Evolutionary conservation across 2,888 invertebrate species (phyloP).

Genomic region (Lasiommata megera): DNA sequence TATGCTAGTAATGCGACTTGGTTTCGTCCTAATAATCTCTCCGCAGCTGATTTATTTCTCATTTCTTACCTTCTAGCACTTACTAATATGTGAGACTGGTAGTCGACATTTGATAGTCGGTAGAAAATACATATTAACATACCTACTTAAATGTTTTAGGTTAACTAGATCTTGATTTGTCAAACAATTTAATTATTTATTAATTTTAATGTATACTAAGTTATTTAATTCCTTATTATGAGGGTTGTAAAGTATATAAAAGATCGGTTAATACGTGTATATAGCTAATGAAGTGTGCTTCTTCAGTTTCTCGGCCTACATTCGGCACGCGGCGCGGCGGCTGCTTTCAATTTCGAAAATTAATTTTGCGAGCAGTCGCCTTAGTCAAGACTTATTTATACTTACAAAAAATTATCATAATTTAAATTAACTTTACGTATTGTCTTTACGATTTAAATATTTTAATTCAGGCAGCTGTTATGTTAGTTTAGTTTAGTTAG

Average conservation of each 20-base stretch:
- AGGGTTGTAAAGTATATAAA: constrained; percentile 67
- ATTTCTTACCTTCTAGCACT: constrained; percentile 76
- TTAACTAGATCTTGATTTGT: constrained; percentile 63
- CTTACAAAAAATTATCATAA: background rate
- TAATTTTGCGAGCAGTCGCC: constrained; percentile 26
- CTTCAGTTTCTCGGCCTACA: constrained; percentile 69
- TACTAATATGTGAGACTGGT: constrained; percentile 82
- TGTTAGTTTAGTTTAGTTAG: no score
- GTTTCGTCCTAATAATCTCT: constrained; percentile 70
- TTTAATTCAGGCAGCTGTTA: constrained; percentile 70
- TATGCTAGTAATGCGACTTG: constrained; percentile 44
- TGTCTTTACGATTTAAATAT: constrained; percentile 38
- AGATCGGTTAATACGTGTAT: constrained; percentile 61
- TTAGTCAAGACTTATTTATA: constrained; percentile 7
- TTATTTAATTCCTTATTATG: constrained; percentile 68
- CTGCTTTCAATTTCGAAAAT: constrained; percentile 33
- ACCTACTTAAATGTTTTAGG: constrained; percentile 73
- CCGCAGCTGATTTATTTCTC: constrained; percentile 71
- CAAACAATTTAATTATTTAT: constrained; percentile 65
- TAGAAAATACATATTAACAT: constrained; percentile 67
- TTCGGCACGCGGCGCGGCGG: constrained; percentile 47
- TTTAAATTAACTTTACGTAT: constrained; percentile 18
- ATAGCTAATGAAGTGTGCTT: constrained; percentile 59
- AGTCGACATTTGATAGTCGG: constrained; percentile 78
- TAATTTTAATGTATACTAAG: constrained; percentile 59